Conservation (phyloP, 2,888 invertebrate species). For the Leucophenga maculata region DNA sequence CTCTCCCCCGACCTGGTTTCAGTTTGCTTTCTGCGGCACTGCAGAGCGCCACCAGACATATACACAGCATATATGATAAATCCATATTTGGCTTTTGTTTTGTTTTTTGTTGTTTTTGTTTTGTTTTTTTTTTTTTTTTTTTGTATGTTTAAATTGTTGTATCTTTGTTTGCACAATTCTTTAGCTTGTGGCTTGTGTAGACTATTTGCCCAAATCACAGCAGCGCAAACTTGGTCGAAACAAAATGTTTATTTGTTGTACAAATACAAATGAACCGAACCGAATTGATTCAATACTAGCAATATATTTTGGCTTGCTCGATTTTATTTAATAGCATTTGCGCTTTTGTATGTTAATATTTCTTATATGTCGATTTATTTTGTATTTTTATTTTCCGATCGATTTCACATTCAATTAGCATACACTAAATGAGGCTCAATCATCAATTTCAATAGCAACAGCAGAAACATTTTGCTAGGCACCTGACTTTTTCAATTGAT, state of each 20-base stretch:
- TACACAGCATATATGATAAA: constrained; percentile 65
- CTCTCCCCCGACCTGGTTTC: constrained; percentile 84
- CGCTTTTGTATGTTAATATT: not conserved
- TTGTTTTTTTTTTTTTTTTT: constrained; percentile 32
- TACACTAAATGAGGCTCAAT: constrained; percentile 55
- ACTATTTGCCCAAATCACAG: constrained; percentile 28
- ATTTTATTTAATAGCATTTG: constrained; percentile 15
- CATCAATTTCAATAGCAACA: not conserved
- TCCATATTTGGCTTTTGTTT: constrained; percentile 60
- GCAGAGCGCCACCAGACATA: constrained; percentile 66
- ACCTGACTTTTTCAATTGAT: too few species aligned
- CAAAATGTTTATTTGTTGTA: constrained; percentile 16
- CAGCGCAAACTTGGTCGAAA: constrained; percentile 24
- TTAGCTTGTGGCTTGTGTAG: too few species aligned
- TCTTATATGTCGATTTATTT: constrained; percentile 14
- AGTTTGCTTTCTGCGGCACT: constrained; percentile 69
- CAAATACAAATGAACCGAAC: constrained; percentile 14
- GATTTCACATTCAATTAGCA: constrained; percentile 71
- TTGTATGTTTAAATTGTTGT: constrained; percentile 27
- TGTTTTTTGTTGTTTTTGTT: constrained; percentile 23
- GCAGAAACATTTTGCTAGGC: not conserved
- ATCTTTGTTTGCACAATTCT: constrained; percentile 33
- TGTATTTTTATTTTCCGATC: constrained; percentile 36
- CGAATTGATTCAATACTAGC: constrained; percentile 19
- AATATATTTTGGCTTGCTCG: constrained; percentile 18